A percentile compares a stretch with the other conserved stretches of the same genome.
phyloP scores from a whole-genome alignment of 2,797 vertebrate genomes.

The Tapera naevia region DNA sequence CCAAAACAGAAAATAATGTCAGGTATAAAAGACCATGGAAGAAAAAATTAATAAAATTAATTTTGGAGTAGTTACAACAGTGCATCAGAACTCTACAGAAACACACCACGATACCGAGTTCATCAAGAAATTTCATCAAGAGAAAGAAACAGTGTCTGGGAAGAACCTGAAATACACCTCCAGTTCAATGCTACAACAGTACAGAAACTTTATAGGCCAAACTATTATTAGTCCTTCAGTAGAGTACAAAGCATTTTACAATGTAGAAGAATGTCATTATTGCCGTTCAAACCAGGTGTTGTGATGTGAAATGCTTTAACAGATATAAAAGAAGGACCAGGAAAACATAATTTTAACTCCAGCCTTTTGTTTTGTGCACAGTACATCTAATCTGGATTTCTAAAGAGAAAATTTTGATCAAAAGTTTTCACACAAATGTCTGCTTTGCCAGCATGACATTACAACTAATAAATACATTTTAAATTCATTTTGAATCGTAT shows the following conservation, averaged over 20 bases:
- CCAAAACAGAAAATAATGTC: background rate
- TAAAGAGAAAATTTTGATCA: background rate
- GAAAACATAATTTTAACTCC: background rate
- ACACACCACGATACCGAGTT: background rate
- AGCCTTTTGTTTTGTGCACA: background rate
- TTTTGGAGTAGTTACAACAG: background rate
- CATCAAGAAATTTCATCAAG: background rate
- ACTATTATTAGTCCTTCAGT: background rate
- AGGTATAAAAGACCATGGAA: background rate
- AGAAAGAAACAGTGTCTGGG: background rate
- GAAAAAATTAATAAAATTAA: background rate
- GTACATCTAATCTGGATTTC: rapidly evolving
- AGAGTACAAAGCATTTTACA: background rate
- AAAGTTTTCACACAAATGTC: background rate
- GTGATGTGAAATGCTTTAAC: background rate
- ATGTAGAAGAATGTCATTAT: background rate
- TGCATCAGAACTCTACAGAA: background rate
- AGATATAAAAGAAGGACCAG: background rate
- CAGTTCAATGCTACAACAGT: background rate
- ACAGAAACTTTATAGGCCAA: background rate
- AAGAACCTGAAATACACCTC: background rate
- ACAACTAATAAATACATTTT: background rate
- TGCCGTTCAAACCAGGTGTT: background rate
- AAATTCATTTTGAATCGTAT: background rate
- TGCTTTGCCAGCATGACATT: background rate